Percentiles rank a stretch among this genome's conserved stretches.
phyloP scores from a whole-genome alignment of 2,888 invertebrate species.

The Catotricha subobsoleta region DNA sequence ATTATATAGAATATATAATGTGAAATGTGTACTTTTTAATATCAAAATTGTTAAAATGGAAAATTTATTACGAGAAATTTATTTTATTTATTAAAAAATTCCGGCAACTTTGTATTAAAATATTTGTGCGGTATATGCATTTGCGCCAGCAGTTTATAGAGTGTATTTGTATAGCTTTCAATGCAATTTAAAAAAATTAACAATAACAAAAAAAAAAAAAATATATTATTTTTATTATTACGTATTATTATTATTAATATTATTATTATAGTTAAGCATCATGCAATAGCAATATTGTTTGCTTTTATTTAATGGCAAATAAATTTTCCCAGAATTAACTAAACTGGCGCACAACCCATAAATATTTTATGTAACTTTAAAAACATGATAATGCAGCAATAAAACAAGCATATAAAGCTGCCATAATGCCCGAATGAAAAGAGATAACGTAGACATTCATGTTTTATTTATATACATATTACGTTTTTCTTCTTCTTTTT shows the following conservation, averaged over 20 bases:
- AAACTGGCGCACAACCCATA: slow-evolving; percentile 1
- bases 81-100: background rate
- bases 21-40: background rate
- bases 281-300: too few relatives aligned
- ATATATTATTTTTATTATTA: background rate
- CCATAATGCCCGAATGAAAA: background rate
- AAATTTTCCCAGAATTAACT: slow-evolving; percentile 2
- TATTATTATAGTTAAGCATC: background rate
- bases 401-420: slow-evolving; percentile 2
- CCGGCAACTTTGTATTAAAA: background rate
- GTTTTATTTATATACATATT: slow-evolving; percentile 2
- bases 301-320: slow-evolving; percentile 2
- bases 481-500: too few relatives aligned
- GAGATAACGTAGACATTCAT: background rate
- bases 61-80: background rate
- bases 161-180: background rate
- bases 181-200: background rate
- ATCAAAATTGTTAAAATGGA: background rate
- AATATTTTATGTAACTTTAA: background rate
- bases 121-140: too few relatives aligned
- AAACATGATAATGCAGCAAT: slow-evolving; percentile 1
- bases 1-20: background rate
- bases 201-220: background rate
- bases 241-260: background rate
- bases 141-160: too few relatives aligned